Percentiles rank a stretch among this genome's conserved stretches.
phyloP scores from a whole-genome alignment of 2,797 vertebrate species.

The Echiichthys vipera region DNA sequence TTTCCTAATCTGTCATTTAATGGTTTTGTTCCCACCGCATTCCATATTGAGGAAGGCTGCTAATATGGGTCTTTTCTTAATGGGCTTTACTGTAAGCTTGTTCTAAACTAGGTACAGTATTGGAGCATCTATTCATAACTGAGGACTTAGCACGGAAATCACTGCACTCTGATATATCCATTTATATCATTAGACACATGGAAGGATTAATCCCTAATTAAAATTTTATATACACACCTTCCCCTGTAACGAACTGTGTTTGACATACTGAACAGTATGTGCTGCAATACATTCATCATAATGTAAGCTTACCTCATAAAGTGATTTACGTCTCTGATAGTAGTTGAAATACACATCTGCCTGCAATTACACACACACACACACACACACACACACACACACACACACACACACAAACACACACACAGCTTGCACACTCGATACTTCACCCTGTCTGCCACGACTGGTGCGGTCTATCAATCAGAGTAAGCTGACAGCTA shows the following conservation, averaged over 20 bases:
- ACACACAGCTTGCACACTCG: conserved; percentile 50
- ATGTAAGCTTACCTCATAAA: conserved; percentile 70
- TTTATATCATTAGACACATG: conserved; percentile 30
- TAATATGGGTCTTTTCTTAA: conserved; percentile 6
- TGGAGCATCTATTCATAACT: conserved; percentile 28
- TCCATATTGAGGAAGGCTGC: conserved; percentile 17
- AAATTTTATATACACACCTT: conserved; percentile 48
- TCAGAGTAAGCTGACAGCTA: conserved; percentile 74
- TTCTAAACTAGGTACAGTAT: conserved; percentile 16
- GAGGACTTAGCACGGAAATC: conserved; percentile 17
- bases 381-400: conserved; percentile 43
- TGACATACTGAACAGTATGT: conserved; percentile 42
- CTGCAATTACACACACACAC: conserved; percentile 53
- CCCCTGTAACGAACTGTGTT: conserved; percentile 10
- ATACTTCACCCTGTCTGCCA: conserved; percentile 74
- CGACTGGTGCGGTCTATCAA: conserved; percentile 64
- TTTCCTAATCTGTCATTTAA: conserved; percentile 11
- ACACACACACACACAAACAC: conserved; percentile 27
- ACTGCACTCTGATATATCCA: conserved; percentile 2
- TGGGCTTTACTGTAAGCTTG: conserved; percentile 24
- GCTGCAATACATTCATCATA: conserved; percentile 60
- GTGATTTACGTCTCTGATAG: conserved; percentile 76
- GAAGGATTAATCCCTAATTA: conserved; percentile 58
- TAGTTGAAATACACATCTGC: conserved; percentile 71
- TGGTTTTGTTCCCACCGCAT: neutral